These are phyloP conservation scores for Melanchra persicariae DNA, from an alignment of 2,888 invertebrate species.

Conservation along the genomic window DNA sequence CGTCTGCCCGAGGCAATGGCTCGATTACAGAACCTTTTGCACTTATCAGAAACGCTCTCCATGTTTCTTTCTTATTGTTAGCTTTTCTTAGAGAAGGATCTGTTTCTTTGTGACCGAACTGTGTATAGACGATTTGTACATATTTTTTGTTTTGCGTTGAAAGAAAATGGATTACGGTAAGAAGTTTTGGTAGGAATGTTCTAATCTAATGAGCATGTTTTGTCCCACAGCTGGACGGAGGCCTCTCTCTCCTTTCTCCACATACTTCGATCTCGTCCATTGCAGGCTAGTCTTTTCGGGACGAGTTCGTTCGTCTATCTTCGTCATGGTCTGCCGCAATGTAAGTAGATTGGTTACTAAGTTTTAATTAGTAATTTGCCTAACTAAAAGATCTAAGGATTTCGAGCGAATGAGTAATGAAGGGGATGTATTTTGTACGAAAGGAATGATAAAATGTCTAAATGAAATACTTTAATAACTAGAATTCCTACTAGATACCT, in stretches of 20 bases:
- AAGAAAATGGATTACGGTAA: background rate
- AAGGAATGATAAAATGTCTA: background rate
- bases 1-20: conserved; percentile 56
- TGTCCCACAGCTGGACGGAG: too few species aligned
- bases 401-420: conserved; percentile 27
- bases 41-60: conserved; percentile 42
- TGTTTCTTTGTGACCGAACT: conserved; percentile 46
- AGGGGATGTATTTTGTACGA: too few species aligned
- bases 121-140: conserved; percentile 30
- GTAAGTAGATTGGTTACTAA: background rate
- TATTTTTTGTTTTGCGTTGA: conserved; percentile 2
- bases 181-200: background rate
- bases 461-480: background rate
- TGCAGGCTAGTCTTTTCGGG: background rate
- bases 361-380: conserved; percentile 16
- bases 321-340: background rate
- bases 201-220: background rate
- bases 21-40: conserved; percentile 59
- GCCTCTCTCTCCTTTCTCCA: too few species aligned
- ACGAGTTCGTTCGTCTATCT: background rate
- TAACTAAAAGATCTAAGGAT: conserved; percentile 24
- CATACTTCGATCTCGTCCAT: too few species aligned
- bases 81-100: conserved; percentile 33
- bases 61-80: conserved; percentile 39
- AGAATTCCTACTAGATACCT: too few species aligned